phyloP scores from a whole-genome alignment of 23 tunicate genomes.

The Phallusia fumigata region DNA sequence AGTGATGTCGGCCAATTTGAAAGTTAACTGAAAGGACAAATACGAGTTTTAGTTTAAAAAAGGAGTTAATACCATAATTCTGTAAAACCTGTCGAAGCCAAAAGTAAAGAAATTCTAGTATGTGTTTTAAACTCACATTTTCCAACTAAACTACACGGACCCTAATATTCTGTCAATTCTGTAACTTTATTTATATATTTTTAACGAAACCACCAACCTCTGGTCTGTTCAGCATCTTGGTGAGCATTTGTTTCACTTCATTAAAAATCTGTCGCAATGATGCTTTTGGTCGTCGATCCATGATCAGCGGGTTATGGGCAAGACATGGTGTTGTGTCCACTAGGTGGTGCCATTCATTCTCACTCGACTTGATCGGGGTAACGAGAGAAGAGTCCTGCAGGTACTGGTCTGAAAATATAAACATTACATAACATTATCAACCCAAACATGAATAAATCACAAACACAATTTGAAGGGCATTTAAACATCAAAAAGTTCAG shows the following conservation, averaged over 20 bases:
- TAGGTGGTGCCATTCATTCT: slow-evolving; percentile 61
- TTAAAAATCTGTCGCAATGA: slow-evolving; percentile 53
- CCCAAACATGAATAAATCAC: too few relatives aligned
- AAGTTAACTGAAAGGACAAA: neutral
- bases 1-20: neutral
- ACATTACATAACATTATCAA: neutral
- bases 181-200: too few relatives aligned
- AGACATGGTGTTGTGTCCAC: slow-evolving; percentile 42
- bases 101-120: too few relatives aligned
- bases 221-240: neutral
- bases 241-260: slow-evolving; percentile 10
- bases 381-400: slow-evolving; percentile 46
- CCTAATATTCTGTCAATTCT: too few relatives aligned
- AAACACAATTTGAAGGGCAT: too few relatives aligned
- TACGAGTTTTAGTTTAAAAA: neutral
- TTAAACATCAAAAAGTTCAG: too few relatives aligned
- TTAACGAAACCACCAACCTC: too few relatives aligned
- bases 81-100: too few relatives aligned
- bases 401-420: slow-evolving; percentile 47
- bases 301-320: slow-evolving; percentile 38
- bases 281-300: slow-evolving; percentile 42
- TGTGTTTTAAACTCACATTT: too few relatives aligned
- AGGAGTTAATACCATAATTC: too few relatives aligned
- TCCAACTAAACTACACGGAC: too few relatives aligned
- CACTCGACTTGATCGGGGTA: slow-evolving; percentile 14